phyloP scores from a whole-genome alignment of 2,888 invertebrate species.

The Cheiracanthium punctorium region DNA sequence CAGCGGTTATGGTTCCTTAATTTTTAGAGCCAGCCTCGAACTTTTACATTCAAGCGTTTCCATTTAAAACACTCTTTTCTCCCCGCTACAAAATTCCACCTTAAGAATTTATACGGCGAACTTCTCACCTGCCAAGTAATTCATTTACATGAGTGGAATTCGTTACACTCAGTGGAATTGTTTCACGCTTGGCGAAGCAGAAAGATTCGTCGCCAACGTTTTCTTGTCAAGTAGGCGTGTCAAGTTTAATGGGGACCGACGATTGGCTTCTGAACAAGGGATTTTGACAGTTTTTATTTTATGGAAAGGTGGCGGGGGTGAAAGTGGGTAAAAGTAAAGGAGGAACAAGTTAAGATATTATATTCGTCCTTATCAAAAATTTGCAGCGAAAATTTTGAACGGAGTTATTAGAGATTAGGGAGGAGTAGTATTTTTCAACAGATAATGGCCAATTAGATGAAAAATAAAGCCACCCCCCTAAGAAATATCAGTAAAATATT shows the following conservation, averaged over 20 bases:
- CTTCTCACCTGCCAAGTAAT: slow-evolving; percentile 61
- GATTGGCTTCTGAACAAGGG: slow-evolving; percentile 35
- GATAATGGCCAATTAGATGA: no score
- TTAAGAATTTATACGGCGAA: slow-evolving; percentile 49
- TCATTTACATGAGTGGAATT: slow-evolving; percentile 64
- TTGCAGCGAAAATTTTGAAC: no score
- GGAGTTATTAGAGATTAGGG: no score
- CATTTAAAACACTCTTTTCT: not conserved
- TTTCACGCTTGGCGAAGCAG: slow-evolving; percentile 63
- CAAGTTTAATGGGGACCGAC: slow-evolving; percentile 27
- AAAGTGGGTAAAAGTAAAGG: no score
- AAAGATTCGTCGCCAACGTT: slow-evolving; percentile 58
- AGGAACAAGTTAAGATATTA: slow-evolving; percentile 15
- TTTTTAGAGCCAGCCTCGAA: not conserved
- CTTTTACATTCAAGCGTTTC: slow-evolving; percentile 18
- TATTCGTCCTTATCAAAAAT: slow-evolving; percentile 57
- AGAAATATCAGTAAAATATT: no score
- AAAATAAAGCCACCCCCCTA: no score
- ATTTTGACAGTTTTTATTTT: not conserved
- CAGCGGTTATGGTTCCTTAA: not conserved
- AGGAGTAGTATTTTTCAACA: no score
- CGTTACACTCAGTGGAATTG: slow-evolving; percentile 50
- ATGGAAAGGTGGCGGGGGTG: no score
- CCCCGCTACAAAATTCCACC: slow-evolving; percentile 34
- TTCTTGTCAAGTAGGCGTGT: slow-evolving; percentile 56